A percentile compares a stretch with the other conserved stretches of the same genome.
Evolutionary conservation across 92 coral and sea anemone genomes (phyloP).

Genomic region (Porites cylindrica): DNA sequence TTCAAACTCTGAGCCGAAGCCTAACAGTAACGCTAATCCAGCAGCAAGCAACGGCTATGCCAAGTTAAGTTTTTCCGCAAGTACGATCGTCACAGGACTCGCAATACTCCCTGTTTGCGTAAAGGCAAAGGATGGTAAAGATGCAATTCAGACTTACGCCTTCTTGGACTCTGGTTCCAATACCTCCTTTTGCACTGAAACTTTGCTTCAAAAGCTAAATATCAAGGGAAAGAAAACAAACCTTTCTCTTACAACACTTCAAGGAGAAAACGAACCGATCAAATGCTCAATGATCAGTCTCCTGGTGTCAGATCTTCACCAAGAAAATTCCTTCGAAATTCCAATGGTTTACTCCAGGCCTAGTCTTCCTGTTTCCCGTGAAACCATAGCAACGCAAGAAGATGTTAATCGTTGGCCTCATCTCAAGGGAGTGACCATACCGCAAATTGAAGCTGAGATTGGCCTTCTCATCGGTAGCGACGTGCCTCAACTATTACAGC

Average conservation of each 20-base stretch:
- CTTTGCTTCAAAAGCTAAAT: conserved; percentile 13
- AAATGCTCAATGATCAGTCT: conserved; percentile 36
- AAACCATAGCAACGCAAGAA: no score
- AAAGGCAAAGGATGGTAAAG: conserved; percentile 30
- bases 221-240: no score
- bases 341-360: no score
- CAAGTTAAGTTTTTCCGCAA: conserved; percentile 1
- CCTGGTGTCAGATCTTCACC: conserved; percentile 31
- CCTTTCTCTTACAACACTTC: no score
- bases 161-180: conserved; percentile 55
- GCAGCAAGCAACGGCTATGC: neutral
- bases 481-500: neutral
- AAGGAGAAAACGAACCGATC: conserved; percentile 14
- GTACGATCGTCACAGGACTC: conserved; percentile 37
- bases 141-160: conserved; percentile 36
- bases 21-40: neutral
- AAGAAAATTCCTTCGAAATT: neutral
- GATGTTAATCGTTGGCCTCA: no score
- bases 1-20: neutral
- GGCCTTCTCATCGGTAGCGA: conserved; percentile 51
- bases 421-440: neutral
- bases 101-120: conserved; percentile 45
- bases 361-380: no score
- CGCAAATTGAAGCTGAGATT: conserved; percentile 31
- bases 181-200: conserved; percentile 41